Evolutionary conservation across 2,797 vertebrate species (phyloP), one percentile per base, ranked within the genome.

Genomic region (Notoglanidium macrostoma): DNA sequence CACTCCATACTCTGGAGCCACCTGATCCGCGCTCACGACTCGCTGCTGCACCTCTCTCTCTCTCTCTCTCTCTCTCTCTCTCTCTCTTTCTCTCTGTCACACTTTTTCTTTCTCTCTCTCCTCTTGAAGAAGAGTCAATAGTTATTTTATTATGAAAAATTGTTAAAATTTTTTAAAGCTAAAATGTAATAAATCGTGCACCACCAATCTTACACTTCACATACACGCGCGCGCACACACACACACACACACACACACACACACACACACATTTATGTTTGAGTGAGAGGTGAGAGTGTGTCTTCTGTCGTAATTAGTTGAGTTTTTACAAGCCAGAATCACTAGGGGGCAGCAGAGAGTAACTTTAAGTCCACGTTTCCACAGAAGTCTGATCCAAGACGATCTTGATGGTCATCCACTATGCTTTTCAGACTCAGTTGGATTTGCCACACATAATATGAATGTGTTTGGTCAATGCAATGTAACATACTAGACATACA

Each of bases 1-100:
- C 57, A 92, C 89, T 88, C 94, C 92, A 92, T 90, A 87, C 68
- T 57, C 49, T 21, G 44, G 67, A 87, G 90, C 92, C 90, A 91
- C 91, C 90, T 91, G 57, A 85, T 85, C 84, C 72, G 46, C 73
- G 72, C 84, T 85, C 84, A 85, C 84, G 84, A 85, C 87, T 86
- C 86, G n/a, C 79, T 17, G 14, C 23, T 63, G 65, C 80, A 63
- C 32, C 67, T 85, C 84, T 82, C 85, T 49, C 79, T 78, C 85
- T 49, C 49, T 49, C 49, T 49, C 46, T 49, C 46, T 46, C 46
- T 46, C 46, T 46, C 46, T 86, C 87, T 61, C 59, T 54, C 79
- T 49, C 61, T 51, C 23, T 44, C 35, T 32, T 84, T 61, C 77
- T 72, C 61, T 73, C 12, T 29, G 87, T 74, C 72, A 72, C 14